Conservation (phyloP, 1,140 invertebrate species). For the Trichonephila clavipes region DNA sequence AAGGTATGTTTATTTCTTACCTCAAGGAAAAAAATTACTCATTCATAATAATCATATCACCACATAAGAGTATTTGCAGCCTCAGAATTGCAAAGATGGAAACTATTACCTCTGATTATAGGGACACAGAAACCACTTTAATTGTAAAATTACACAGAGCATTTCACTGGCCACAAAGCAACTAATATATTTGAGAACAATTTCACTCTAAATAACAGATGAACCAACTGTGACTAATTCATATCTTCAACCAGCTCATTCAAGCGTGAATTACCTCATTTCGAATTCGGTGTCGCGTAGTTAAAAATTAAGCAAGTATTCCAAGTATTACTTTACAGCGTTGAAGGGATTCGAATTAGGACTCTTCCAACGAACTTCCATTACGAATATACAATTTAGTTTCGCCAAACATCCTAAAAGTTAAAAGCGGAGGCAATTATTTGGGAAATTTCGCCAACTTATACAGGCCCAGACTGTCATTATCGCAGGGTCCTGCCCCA, state of each 20-base stretch:
- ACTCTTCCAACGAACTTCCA: background rate
- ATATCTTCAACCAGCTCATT: background rate
- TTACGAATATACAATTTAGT: background rate
- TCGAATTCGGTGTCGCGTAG: background rate
- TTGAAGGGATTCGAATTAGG: background rate
- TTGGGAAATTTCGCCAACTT: background rate
- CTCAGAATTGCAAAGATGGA: too few relatives aligned
- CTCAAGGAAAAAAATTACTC: too few relatives aligned
- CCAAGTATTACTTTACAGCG: background rate
- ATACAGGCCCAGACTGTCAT: background rate
- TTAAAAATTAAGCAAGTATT: background rate
- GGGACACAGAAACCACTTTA: too few relatives aligned
- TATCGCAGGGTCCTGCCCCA: background rate
- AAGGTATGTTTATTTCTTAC: too few relatives aligned
- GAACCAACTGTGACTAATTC: too few relatives aligned
- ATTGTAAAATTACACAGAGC: too few relatives aligned
- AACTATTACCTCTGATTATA: too few relatives aligned
- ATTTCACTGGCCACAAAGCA: too few relatives aligned
- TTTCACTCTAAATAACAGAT: too few relatives aligned
- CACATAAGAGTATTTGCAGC: too few relatives aligned
- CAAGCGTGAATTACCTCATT: background rate
- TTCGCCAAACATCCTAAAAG: background rate
- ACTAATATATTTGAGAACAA: too few relatives aligned
- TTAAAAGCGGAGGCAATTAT: conserved; percentile 17
- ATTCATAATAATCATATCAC: too few relatives aligned